A percentile compares a stretch with the other conserved stretches of the same genome.
These are phyloP conservation scores for Xylocampa areola DNA, from an alignment of 2,888 invertebrate genomes.

Conservation along the genomic window DNA sequence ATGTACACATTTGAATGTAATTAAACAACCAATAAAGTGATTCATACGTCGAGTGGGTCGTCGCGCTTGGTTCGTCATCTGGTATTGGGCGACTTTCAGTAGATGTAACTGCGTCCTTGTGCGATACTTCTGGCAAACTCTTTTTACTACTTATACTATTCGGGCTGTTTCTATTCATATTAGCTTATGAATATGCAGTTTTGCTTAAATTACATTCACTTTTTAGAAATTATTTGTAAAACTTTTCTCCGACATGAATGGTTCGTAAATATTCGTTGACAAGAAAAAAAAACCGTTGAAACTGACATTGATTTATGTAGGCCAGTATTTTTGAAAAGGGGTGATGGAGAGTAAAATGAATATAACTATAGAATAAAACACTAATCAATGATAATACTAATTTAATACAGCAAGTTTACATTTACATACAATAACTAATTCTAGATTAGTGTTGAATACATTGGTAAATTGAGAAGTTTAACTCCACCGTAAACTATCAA, in stretches of 20 bases:
- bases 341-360: neutral
- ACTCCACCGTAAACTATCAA: slow-evolving; percentile 75
- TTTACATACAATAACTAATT: slow-evolving; percentile 79
- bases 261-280: slow-evolving; percentile 27
- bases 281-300: neutral
- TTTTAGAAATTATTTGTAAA: slow-evolving; percentile 45
- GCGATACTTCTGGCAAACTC: slow-evolving; percentile 52
- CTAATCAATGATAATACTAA: slow-evolving; percentile 75
- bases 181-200: slow-evolving; percentile 55
- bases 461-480: slow-evolving; percentile 80
- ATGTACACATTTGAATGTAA: slow-evolving; percentile 75
- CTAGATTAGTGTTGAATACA: slow-evolving; percentile 60
- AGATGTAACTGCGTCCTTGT: slow-evolving; percentile 58
- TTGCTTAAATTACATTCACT: slow-evolving; percentile 65
- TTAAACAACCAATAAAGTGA: slow-evolving; percentile 73
- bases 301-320: slow-evolving; percentile 8
- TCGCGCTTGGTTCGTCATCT: slow-evolving; percentile 65
- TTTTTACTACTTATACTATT: slow-evolving; percentile 70
- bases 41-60: slow-evolving; percentile 75
- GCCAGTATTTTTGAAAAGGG: slow-evolving; percentile 22
- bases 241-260: slow-evolving; percentile 25
- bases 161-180: slow-evolving; percentile 72
- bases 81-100: slow-evolving; percentile 53
- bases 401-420: slow-evolving; percentile 86
- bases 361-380: slow-evolving; percentile 33